Evolutionary conservation across 2,113 vertebrate genomes (phyloP).

Genomic region (Cebus imitator): DNA sequence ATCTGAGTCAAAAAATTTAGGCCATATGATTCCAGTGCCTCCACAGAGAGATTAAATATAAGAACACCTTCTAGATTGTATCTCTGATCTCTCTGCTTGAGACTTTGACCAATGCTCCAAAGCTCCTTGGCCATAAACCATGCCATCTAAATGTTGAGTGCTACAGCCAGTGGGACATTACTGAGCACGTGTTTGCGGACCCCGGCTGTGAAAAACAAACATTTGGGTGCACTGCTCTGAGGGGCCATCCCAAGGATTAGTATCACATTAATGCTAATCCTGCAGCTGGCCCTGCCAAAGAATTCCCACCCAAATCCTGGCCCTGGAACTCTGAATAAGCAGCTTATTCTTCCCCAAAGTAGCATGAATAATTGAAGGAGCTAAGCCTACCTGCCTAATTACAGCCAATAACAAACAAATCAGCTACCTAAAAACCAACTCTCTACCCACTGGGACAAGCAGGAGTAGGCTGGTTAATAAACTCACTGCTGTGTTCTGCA

Average conservation of each 20-base stretch:
- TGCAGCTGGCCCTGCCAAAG: conserved; percentile 63
- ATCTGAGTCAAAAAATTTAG: not conserved
- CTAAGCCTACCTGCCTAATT: conserved; percentile 59
- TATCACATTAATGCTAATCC: conserved; percentile 73
- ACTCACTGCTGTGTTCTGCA: not conserved
- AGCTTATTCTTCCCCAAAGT: conserved; percentile 62
- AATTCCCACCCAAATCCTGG: conserved; percentile 60
- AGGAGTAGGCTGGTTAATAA: not conserved
- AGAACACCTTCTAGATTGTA: not conserved
- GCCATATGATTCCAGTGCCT: not conserved
- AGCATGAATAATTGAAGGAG: conserved; percentile 60
- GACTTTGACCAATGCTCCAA: not conserved
- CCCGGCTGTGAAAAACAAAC: conserved; percentile 32
- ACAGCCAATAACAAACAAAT: conserved; percentile 19
- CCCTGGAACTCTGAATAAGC: conserved; percentile 52
- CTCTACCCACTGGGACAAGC: not conserved
- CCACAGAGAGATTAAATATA: not conserved
- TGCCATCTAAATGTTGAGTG: not conserved
- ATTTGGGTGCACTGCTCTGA: not conserved
- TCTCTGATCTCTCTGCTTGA: not conserved
- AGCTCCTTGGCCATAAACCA: not conserved
- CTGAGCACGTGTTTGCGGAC: not conserved
- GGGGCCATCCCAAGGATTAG: conserved; percentile 55
- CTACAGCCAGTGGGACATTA: not conserved
- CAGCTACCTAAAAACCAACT: not conserved